These are phyloP conservation scores for Porites divaricata DNA, from an alignment of 92 coral and sea anemone species.

Conservation along the genomic window DNA sequence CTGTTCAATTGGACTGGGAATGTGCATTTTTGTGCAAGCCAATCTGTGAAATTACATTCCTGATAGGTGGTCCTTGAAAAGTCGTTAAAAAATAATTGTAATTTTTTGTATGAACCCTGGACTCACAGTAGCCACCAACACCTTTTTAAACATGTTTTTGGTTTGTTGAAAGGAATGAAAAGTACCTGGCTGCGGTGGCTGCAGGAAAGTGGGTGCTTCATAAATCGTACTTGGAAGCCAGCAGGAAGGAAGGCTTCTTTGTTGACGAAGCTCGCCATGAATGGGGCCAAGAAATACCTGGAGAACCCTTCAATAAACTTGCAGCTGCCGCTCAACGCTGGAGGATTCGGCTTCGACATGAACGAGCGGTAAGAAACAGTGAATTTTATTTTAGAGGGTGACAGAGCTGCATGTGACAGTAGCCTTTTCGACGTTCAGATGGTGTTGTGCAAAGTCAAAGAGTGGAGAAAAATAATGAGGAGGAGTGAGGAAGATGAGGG, in stretches of 20 bases:
- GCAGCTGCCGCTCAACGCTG: conserved; percentile 87
- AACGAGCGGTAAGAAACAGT: conserved; percentile 56
- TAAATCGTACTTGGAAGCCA: conserved; percentile 94
- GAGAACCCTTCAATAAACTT: conserved; percentile 80
- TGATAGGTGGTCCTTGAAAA: too few relatives aligned
- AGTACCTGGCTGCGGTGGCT: conserved; percentile 92
- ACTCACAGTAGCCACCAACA: too few relatives aligned
- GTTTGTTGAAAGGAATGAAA: conserved; percentile 75
- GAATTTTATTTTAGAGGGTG: neutral
- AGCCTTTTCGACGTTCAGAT: too few relatives aligned
- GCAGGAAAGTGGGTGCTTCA: conserved; percentile 99
- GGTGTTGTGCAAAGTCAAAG: too few relatives aligned
- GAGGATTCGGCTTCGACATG: conserved; percentile 78
- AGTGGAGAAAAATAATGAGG: too few relatives aligned
- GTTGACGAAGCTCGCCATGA: conserved; percentile 90
- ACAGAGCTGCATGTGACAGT: too few relatives aligned
- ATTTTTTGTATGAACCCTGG: too few relatives aligned
- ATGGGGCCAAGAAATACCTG: conserved; percentile 90
- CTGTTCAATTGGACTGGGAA: too few relatives aligned
- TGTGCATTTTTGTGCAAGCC: too few relatives aligned
- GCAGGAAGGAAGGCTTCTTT: conserved; percentile 87
- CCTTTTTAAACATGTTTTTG: neutral
- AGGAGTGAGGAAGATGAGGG: too few relatives aligned
- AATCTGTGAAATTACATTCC: too few relatives aligned
- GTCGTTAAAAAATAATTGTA: too few relatives aligned